Evolutionary conservation across 2,888 invertebrate species (phyloP).

Genomic region (Drosophila putrida): DNA sequence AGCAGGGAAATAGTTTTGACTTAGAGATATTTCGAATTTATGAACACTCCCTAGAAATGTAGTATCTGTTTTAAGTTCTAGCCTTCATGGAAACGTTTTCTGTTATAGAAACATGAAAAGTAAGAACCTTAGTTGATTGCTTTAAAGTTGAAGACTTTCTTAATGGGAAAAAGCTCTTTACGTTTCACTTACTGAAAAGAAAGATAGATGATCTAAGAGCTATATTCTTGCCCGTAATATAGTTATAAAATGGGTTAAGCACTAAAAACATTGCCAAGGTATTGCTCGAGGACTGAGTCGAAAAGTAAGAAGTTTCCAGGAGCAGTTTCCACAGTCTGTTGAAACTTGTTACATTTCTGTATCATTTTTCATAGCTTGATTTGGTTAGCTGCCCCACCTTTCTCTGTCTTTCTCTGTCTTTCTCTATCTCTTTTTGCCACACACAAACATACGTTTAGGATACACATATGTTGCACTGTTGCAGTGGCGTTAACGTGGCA

Average conservation of each 20-base stretch:
- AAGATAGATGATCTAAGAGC: neutral
- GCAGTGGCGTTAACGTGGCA: slow-evolving; percentile 49
- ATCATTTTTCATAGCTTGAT: slow-evolving; percentile 27
- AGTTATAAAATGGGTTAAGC: slow-evolving; percentile 6
- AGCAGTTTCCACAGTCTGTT: neutral
- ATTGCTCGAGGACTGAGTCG: neutral
- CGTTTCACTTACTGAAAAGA: too few species aligned
- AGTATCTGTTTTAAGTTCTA: too few species aligned
- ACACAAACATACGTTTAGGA: neutral
- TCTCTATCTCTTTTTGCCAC: neutral
- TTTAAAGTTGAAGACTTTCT: too few species aligned
- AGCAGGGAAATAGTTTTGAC: too few species aligned
- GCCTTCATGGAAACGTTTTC: too few species aligned
- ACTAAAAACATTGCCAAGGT: slow-evolving; percentile 3
- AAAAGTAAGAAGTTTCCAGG: slow-evolving; percentile 6
- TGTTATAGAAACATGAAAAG: too few species aligned
- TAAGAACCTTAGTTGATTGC: too few species aligned
- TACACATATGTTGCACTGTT: slow-evolving; percentile 23
- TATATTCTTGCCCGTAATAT: neutral
- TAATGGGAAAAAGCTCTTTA: too few species aligned
- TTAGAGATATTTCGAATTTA: too few species aligned
- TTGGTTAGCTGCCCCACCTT: slow-evolving; percentile 14
- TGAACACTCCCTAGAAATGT: too few species aligned
- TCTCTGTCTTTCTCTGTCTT: neutral
- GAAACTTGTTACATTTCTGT: slow-evolving; percentile 11